Conservation (phyloP, 2,113 vertebrate genomes). For the Pollachius pollachius region DNA sequence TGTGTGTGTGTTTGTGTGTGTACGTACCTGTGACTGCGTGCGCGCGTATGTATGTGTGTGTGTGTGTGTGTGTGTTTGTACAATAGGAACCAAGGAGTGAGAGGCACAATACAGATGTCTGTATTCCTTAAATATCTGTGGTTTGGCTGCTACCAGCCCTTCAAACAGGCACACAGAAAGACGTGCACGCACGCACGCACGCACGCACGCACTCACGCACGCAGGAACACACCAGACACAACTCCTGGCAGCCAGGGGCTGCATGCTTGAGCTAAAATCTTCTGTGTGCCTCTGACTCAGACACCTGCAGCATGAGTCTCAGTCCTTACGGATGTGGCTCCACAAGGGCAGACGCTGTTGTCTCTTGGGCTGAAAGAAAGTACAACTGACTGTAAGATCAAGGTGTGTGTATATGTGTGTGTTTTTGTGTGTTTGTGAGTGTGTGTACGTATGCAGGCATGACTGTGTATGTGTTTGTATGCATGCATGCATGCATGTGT, state of each 20-base stretch:
- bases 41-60: neutral
- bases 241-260: constrained; percentile 17
- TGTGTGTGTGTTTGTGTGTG: constrained; percentile 29
- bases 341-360: no score
- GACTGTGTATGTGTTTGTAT: constrained; percentile 10
- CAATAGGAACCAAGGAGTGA: constrained; percentile 22
- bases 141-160: constrained; percentile 40
- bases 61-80: constrained; percentile 46
- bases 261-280: constrained; percentile 6
- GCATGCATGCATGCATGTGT: neutral
- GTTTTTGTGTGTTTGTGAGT: no score
- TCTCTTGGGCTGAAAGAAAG: no score
- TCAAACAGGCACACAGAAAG: constrained; percentile 27
- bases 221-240: no score
- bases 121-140: constrained; percentile 29
- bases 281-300: constrained; percentile 16
- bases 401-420: no score
- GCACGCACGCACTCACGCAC: no score
- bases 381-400: no score
- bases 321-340: no score
- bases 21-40: constrained; percentile 30
- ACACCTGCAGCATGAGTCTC: neutral
- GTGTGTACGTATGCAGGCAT: no score
- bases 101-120: constrained; percentile 48
- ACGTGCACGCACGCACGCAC: no score